Evolutionary conservation across 2,888 invertebrate species (phyloP), one percentile per base, ranked within the genome.

Genomic region (Dicycla oo): DNA sequence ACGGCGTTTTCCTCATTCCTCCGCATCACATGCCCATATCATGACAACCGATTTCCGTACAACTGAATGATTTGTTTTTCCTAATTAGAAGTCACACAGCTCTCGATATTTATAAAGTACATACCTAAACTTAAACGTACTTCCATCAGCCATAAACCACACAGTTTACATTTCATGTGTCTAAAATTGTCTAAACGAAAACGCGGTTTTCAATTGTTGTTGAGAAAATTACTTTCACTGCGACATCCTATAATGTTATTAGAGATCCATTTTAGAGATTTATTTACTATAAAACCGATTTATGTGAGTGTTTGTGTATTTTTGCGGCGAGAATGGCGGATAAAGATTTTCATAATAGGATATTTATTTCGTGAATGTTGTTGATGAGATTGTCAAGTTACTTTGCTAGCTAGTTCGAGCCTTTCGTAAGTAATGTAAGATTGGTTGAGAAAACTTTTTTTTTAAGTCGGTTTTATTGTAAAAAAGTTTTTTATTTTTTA

Each of bases 271-370:
- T 75, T 77, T 70, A 57, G 51, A 56, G 68, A 79, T 83, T 82
- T 82, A 84, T 84, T 76, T 60, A 74, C 79, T 63, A 72, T 72
- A 70, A 82, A 81, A 65, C 38, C 69, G 65, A 66, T 81, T 78
- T 84, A 83, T 78, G 69, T 54, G 45, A 56, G 49, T 79, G 81
- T 81, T 79, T 72, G 54, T 63, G 60, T 78, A 78, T 63, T 69
- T 73, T 57, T 43, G 43, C 34, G 26, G 30, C 26, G 40, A 61
- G 47, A 71, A 71, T 68, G 30, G 65, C 15, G 49, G 65, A 70
- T 62, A 47, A 69, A 71, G 58, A 75, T 75, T 63, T 61, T 62
- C 26, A 30, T 70, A 75, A 58, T 63, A 40, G 30, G 57, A 43
- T 47, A 58, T 75, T 75, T 72, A 75, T 72, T 63, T 34, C 47